Base-by-base conservation (phyloP, 2,113 vertebrate genomes). In the Tiliqua scincoides region DNA sequence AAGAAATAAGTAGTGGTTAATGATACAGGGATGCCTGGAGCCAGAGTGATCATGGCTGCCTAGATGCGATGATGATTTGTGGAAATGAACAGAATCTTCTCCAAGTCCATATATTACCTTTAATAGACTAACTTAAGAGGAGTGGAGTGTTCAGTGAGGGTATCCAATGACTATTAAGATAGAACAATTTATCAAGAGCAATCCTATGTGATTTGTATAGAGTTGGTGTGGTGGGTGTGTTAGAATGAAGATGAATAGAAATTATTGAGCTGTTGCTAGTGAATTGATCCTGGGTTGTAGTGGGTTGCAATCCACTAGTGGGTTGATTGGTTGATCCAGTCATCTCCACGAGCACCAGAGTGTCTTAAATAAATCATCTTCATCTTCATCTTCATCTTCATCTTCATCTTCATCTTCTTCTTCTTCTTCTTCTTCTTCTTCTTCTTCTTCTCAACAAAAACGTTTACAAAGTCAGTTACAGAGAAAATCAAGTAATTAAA, bases 1-100 rank as follows among this genome's bases (percentile, higher is more conserved):
- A 83, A 27, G 23, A 67, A 88, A 32, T 82, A 84, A 91, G 89
- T 54, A 88, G 27, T 37, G 37, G 21, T 67, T 81, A 87, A 75
- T 79, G 27, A 27, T 21, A 79, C 59, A 23, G 15, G 85, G 54
- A 84, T 86, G 1, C 40, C 59, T 85, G 75, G 70, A 92, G 73
- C 37, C 83, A 77, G 3, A 0, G 57, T 61, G 35, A n/a, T 48
- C 21, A 21, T 83, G 0, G n/a, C n/a, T 0, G n/a, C 4, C 32
- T 73, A 37, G 82, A 89, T 80, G 32, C 57, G 30, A 40, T 5
- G 25, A 81, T 30, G 48, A 10, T 25, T 21, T 65, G 6, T 18
- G 15, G 9, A 2, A 35, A 82, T 43, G 32, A 67, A 25, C 37
- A 76, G 86, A 89, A 85, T 20, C 75, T 20, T 1, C 18, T 0